A percentile compares a stretch with the other conserved stretches of the same genome.
Evolutionary conservation across 2,113 vertebrate genomes (phyloP).

Genomic region (Oryzias melastigma): DNA sequence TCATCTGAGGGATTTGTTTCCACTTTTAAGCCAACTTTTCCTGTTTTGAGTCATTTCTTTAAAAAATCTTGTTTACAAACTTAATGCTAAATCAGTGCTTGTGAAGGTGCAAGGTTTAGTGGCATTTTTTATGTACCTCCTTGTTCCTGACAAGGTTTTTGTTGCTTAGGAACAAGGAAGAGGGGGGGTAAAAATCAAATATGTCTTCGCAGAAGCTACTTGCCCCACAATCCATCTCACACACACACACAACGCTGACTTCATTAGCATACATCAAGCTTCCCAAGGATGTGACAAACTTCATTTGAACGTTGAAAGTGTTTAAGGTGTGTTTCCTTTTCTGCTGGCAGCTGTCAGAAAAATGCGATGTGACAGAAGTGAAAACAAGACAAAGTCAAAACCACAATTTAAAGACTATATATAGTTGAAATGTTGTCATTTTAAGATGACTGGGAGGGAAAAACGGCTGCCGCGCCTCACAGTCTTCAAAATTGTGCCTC

Average conservation of each 20-base stretch:
- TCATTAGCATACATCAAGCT: conserved; percentile 80
- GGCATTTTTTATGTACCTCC: conserved; percentile 68
- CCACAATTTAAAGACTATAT: conserved; percentile 79
- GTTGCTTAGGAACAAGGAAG: conserved; percentile 59
- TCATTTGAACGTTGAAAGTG: conserved; percentile 73
- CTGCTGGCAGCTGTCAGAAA: conserved; percentile 82
- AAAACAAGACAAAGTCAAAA: conserved; percentile 67
- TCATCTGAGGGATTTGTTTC: conserved; percentile 57
- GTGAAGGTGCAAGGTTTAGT: conserved; percentile 65
- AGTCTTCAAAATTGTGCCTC: conserved; percentile 63
- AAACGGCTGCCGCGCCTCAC: conserved; percentile 52
- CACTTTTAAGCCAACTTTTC: conserved; percentile 53
- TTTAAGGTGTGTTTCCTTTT: conserved; percentile 71
- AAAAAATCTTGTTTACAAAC: conserved; percentile 60
- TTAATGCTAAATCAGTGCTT: conserved; percentile 54
- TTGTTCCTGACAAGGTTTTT: conserved; percentile 73
- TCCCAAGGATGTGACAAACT: conserved; percentile 72
- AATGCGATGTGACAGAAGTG: conserved; percentile 66
- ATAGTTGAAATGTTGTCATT: conserved; percentile 81
- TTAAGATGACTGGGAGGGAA: conserved; percentile 67
- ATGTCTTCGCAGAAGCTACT: conserved; percentile 56
- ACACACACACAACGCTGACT: conserved; percentile 37
- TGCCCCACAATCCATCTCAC: conserved; percentile 32
- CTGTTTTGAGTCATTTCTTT: conserved; percentile 63
- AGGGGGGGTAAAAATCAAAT: conserved; percentile 51